Evolutionary conservation across 2,888 invertebrate species (phyloP), one percentile per base, ranked within the genome.

Genomic region (Pogonocherus hispidulus): DNA sequence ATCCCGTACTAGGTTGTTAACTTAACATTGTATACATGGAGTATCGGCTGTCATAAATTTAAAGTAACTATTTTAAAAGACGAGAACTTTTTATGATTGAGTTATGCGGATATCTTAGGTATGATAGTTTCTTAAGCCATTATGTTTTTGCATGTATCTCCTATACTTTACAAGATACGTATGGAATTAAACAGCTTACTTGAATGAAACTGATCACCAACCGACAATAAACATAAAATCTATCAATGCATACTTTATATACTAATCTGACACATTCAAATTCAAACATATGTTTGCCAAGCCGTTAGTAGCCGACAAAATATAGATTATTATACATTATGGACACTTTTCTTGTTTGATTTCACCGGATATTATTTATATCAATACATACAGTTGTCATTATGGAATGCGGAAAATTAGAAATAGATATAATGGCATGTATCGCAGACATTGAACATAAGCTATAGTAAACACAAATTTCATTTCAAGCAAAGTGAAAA

Each of bases 321-420:
- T 44, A 27, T 23, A 18, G 57, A 46, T 16, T 46, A 47, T 49
- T 59, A 59, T 16, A 14, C 20, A 49, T 47, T 35, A 49, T 27
- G 35, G 19, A 16, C 37, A 37, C 49, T 35, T 51, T 63, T 63
- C 51, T 51, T 51, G 8, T 60, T 62, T 65, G 66, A 69, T 70
- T 70, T 66, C 66, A 66, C 69, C 66, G 66, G 69, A 70, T 66
- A 64, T 63, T 59, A 56, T 70, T 49, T 59, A 63, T 52, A 62
- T 55, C 14, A 14, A 27, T 47, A 8, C 59, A 27, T 51, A 54
- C 59, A 18, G 59, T 47, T 32, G 49, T 19, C 51, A 19, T 51
- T 51, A 51, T 4, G 62, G 51, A 49, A 62, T 51, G 56, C 54
- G 59, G 57, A 47, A 49, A 49, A 54, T 56, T 56, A 56, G 44